Conservation (phyloP, 1,140 invertebrate species). For the Plodia interpunctella region DNA sequence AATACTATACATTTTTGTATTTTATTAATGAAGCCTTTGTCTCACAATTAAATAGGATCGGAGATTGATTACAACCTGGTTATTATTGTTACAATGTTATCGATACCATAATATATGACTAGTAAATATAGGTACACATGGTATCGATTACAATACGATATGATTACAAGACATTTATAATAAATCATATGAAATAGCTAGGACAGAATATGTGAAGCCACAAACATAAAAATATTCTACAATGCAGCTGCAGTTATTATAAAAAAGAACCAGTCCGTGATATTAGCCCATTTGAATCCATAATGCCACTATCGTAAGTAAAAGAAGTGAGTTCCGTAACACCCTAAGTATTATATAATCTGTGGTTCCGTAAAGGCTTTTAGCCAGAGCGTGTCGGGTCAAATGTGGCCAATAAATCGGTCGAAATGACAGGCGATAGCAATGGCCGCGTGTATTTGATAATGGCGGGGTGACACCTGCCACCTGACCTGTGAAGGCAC, state of each 20-base stretch:
- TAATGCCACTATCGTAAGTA: constrained; percentile 5
- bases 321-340: constrained; percentile 12
- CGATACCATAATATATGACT: too few relatives aligned
- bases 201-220: too few relatives aligned
- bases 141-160: too few relatives aligned
- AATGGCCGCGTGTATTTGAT: constrained; percentile 42
- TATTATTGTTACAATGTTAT: too few relatives aligned
- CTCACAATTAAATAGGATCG: too few relatives aligned
- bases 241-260: neutral
- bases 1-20: too few relatives aligned
- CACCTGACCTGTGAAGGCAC: neutral
- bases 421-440: constrained; percentile 46
- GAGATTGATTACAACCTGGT: too few relatives aligned
- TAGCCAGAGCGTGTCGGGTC: constrained; percentile 30
- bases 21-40: too few relatives aligned
- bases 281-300: neutral
- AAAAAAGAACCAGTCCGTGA: neutral
- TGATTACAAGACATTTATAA: too few relatives aligned
- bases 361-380: constrained; percentile 23
- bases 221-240: neutral
- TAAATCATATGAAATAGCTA: too few relatives aligned
- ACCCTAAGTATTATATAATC: too few relatives aligned
- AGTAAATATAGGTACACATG: too few relatives aligned
- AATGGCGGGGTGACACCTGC: constrained; percentile 35
- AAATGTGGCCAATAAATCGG: constrained; percentile 47